phyloP scores from a whole-genome alignment of 2,113 vertebrate species.

The Catharus bicknelli region DNA sequence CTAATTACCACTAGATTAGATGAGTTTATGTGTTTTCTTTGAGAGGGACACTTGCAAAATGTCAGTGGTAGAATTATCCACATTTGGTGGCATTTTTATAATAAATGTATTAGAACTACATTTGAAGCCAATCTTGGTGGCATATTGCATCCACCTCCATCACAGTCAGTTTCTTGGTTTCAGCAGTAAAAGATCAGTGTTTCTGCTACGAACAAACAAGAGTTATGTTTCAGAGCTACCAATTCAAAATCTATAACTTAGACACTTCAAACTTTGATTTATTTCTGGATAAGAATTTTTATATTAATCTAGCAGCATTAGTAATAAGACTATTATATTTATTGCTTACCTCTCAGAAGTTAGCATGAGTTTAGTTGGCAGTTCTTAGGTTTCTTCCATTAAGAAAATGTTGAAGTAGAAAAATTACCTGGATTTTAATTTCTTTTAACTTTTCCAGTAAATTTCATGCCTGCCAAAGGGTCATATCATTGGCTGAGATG shows the following conservation, averaged over 20 bases:
- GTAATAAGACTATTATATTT: neutral
- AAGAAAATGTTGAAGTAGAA: neutral
- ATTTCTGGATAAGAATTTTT: neutral
- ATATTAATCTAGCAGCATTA: neutral
- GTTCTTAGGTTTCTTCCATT: neutral
- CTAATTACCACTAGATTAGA: neutral
- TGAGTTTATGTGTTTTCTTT: neutral
- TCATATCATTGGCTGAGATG: neutral
- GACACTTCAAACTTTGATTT: neutral
- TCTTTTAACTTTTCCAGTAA: neutral
- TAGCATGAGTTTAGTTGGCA: neutral
- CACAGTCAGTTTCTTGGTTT: neutral
- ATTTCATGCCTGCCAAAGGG: neutral
- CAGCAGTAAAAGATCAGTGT: neutral
- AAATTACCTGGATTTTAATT: neutral
- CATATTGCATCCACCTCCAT: neutral
- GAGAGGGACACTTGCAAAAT: neutral
- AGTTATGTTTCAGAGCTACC: neutral
- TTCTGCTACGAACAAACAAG: neutral
- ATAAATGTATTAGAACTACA: neutral
- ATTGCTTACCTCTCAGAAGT: neutral
- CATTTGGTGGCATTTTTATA: neutral
- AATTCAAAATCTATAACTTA: neutral
- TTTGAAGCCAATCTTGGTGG: neutral
- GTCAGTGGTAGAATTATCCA: neutral